Evolutionary conservation across 2,113 vertebrate genomes (phyloP), one percentile per base, ranked within the genome.

Genomic region (Corvus hawaiiensis): DNA sequence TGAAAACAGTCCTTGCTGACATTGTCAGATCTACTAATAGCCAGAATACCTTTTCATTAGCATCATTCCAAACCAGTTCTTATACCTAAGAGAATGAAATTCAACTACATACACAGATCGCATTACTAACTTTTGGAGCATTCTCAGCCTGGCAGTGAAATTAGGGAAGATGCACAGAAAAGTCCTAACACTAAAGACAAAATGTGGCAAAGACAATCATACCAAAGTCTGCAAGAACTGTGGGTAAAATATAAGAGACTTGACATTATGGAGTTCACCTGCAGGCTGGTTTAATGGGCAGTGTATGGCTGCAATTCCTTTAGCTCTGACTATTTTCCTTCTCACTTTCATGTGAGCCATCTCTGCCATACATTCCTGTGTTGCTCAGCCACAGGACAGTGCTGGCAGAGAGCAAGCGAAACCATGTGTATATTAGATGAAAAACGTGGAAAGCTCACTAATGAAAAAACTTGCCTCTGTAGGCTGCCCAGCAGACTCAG

Each of bases 321-420:
- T 88, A 62, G 66, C 68, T 80, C 55, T 85, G 52, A 48, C 35
- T 3, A 63, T 84, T 90, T 90, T 89, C 44, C 54, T 83, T 95
- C 83, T 93, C 72, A 26, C 33, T 90, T 93, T 39, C 72, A 58
- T 52, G 48, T 48, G 74, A 94, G 67, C 49, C 90, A 18, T 76
- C 62, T 91, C 71, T 85, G 81, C 84, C 71, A 68, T 55, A 46
- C 81, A 91, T 96, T 96, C 89, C 94, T 89, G 67, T 26, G 72
- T 9, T 67, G 62, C 90, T 91, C 74, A 83, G 90, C 87, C 90
- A 87, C 74, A 73, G 46, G 58, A 79, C 3, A 5, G 54, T 58
- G 74, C 49, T 94, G 89, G 81, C 89, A 87, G 81, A 59, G 28
- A 93, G n/a, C 21, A 80, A 55, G 58, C 3, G 16, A 79, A 92